Evolutionary conservation across 2,113 vertebrate species (phyloP).

Genomic region (Setophaga coronata): DNA sequence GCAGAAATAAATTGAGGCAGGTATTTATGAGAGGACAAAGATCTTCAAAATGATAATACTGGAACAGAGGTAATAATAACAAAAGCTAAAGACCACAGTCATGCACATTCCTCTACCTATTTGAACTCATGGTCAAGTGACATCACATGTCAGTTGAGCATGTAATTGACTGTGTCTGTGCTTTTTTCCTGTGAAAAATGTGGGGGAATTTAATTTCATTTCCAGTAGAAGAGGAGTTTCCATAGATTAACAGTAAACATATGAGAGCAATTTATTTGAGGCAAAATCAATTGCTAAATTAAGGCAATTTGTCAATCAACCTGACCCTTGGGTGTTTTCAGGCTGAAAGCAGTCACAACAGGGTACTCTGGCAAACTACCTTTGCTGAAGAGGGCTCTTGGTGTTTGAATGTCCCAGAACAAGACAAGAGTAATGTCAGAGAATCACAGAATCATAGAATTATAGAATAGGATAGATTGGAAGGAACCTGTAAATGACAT

Average conservation of each 20-base stretch:
- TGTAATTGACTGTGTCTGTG: neutral
- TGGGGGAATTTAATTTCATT: neutral
- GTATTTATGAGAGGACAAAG: neutral
- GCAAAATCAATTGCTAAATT: neutral
- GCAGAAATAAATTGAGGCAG: neutral
- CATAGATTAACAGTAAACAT: neutral
- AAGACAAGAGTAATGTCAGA: neutral
- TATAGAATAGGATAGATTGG: neutral
- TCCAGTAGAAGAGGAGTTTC: neutral
- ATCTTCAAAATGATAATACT: neutral
- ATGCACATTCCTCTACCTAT: neutral
- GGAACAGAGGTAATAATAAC: neutral
- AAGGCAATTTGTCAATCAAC: neutral
- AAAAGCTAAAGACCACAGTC: neutral
- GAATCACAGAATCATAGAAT: neutral
- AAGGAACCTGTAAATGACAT: neutral
- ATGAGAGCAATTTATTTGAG: neutral
- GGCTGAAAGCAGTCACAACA: neutral
- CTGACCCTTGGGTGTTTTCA: neutral
- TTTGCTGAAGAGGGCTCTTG: accelerated
- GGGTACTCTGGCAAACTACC: neutral
- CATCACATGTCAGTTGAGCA: neutral
- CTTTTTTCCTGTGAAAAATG: neutral
- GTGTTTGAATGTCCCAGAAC: neutral
- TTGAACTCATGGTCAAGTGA: neutral